A percentile compares a stretch with the other conserved stretches of the same genome.
These are phyloP conservation scores for Pandion haliaetus DNA, from an alignment of 2,113 vertebrate genomes.

Conservation along the genomic window DNA sequence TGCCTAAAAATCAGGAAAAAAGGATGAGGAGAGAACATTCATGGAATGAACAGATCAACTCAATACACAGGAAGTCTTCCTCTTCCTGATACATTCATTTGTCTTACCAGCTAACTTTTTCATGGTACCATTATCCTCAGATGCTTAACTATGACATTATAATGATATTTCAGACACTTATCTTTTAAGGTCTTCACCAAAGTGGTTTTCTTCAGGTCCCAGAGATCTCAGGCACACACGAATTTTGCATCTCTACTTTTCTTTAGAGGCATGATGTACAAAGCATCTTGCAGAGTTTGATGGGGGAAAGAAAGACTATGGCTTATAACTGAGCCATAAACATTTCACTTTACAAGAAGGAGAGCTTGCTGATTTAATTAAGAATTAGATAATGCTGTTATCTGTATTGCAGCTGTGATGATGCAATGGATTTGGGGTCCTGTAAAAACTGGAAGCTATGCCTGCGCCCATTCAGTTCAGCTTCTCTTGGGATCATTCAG, in stretches of 20 bases:
- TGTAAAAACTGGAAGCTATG: neutral
- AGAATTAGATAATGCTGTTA: neutral
- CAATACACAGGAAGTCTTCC: neutral
- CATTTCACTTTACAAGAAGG: neutral
- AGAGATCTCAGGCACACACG: neutral
- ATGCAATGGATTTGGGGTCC: neutral
- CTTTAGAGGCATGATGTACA: neutral
- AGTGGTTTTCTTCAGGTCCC: neutral
- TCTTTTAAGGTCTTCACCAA: neutral
- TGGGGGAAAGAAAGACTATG: neutral
- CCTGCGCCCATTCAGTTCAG: neutral
- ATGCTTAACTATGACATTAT: neutral
- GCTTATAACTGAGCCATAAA: neutral
- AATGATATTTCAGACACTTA: neutral
- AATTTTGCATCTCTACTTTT: neutral
- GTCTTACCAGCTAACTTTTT: neutral
- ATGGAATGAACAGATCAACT: neutral
- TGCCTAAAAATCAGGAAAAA: neutral
- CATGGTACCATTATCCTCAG: neutral
- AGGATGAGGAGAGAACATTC: neutral
- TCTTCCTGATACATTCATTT: neutral
- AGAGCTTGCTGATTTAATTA: neutral
- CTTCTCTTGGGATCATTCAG: neutral
- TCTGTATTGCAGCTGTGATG: neutral
- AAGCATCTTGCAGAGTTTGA: neutral